phyloP scores from a whole-genome alignment of 2,888 invertebrate genomes.

The Cordilura impudica region DNA sequence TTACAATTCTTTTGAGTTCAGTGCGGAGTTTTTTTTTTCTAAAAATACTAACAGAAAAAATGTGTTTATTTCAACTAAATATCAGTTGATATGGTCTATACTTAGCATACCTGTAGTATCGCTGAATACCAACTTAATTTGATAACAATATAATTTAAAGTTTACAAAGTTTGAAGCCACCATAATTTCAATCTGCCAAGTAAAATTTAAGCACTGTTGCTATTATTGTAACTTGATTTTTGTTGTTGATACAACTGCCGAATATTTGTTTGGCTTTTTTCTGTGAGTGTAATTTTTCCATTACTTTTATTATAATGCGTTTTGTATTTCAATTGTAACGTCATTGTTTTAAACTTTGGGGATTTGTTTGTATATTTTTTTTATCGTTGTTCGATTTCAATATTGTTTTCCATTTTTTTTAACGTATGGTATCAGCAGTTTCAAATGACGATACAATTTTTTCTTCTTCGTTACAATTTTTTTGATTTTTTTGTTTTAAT shows the following conservation, averaged over 20 bases:
- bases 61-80: conserved; percentile 10
- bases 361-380: conserved; percentile 43
- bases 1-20: conserved; percentile 25
- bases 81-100: too few relatives aligned
- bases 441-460: conserved; percentile 15
- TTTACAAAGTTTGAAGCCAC: too few relatives aligned
- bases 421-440: conserved; percentile 18
- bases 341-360: conserved; percentile 58
- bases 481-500: conserved; percentile 1
- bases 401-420: conserved; percentile 41
- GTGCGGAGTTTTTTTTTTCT: conserved; percentile 18
- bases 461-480: conserved; percentile 27
- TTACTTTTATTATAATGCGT: conserved; percentile 58
- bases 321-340: conserved; percentile 61
- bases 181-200: too few relatives aligned
- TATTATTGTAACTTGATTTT: too few relatives aligned
- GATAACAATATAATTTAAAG: too few relatives aligned
- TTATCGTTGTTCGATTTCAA: conserved; percentile 53
- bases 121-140: too few relatives aligned
- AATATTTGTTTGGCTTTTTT: not conserved
- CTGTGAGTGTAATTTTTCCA: not conserved
- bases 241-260: too few relatives aligned
- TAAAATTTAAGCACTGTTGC: too few relatives aligned
- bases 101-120: too few relatives aligned
- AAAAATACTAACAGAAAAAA: too few relatives aligned